Evolutionary conservation across 2,113 vertebrate genomes (phyloP).

Genomic region (Oreocharis arfaki): DNA sequence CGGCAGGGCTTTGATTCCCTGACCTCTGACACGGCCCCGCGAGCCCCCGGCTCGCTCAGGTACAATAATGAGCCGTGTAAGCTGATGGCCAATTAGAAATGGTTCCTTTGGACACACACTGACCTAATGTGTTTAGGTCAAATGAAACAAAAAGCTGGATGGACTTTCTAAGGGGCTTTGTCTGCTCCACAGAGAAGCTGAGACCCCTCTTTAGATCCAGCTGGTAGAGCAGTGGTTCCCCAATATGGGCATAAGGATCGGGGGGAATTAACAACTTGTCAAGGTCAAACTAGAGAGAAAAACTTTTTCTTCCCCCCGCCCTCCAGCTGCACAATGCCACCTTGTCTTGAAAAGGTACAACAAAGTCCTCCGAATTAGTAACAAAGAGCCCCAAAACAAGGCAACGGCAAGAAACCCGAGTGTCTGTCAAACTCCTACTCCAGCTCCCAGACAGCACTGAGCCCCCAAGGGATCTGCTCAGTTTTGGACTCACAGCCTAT

Average conservation of each 20-base stretch:
- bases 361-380: neutral
- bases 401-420: neutral
- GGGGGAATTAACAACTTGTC: conserved; percentile 51
- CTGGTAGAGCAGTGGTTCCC: conserved; percentile 31
- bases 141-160: conserved; percentile 66
- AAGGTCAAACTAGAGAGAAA: conserved; percentile 31
- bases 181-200: conserved; percentile 52
- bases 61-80: conserved; percentile 67
- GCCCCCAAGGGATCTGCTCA: neutral
- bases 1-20: conserved; percentile 30
- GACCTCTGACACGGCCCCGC: conserved; percentile 32
- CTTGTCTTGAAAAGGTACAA: neutral
- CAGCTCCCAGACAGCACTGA: neutral
- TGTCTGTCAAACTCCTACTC: neutral
- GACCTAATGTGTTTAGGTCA: conserved; percentile 68
- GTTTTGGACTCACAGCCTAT: rapidly evolving
- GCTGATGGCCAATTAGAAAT: conserved; percentile 70
- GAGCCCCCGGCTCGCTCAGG: conserved; percentile 41
- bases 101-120: conserved; percentile 64
- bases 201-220: conserved; percentile 59
- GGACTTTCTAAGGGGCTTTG: conserved; percentile 64
- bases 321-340: neutral
- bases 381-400: neutral
- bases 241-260: neutral
- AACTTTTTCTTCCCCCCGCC: neutral